These are phyloP conservation scores for Cheilosia vernalis DNA, from an alignment of 2,888 invertebrate species.

Conservation along the genomic window DNA sequence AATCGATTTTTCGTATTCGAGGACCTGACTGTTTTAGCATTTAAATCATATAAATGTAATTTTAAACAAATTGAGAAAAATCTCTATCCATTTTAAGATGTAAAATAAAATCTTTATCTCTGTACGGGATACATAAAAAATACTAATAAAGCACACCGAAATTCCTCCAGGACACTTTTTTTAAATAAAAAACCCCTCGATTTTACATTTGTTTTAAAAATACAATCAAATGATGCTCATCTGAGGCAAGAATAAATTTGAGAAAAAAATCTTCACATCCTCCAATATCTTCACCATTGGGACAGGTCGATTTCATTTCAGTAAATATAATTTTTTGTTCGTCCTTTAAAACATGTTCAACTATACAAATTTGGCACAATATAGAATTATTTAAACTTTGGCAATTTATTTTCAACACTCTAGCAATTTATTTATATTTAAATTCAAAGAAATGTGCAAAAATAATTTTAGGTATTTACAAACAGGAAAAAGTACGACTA, in stretches of 20 bases:
- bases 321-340: slow-evolving; percentile 32
- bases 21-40: neutral
- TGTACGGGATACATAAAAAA: neutral
- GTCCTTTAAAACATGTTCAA: slow-evolving; percentile 11
- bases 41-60: neutral
- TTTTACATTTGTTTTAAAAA: neutral
- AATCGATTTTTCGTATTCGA: slow-evolving; percentile 61
- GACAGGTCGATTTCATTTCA: slow-evolving; percentile 68
- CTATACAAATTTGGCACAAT: slow-evolving; percentile 24
- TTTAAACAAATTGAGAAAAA: neutral
- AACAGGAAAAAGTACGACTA: slow-evolving; percentile 68
- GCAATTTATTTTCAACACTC: slow-evolving; percentile 1
- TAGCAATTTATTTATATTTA: neutral
- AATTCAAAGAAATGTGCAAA: slow-evolving; percentile 1
- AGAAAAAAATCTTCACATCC: slow-evolving; percentile 55
- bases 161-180: neutral
- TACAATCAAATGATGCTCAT: slow-evolving; percentile 6
- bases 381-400: slow-evolving; percentile 30
- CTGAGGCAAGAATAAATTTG: slow-evolving; percentile 15
- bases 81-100: neutral
- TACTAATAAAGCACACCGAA: neutral
- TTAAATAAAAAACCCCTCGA: neutral
- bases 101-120: neutral
- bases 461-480: slow-evolving; percentile 57
- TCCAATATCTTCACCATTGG: slow-evolving; percentile 65